Evolutionary conservation across 2,888 invertebrate genomes (phyloP), one percentile per base, ranked within the genome.

Genomic region (Agrochola litura): DNA sequence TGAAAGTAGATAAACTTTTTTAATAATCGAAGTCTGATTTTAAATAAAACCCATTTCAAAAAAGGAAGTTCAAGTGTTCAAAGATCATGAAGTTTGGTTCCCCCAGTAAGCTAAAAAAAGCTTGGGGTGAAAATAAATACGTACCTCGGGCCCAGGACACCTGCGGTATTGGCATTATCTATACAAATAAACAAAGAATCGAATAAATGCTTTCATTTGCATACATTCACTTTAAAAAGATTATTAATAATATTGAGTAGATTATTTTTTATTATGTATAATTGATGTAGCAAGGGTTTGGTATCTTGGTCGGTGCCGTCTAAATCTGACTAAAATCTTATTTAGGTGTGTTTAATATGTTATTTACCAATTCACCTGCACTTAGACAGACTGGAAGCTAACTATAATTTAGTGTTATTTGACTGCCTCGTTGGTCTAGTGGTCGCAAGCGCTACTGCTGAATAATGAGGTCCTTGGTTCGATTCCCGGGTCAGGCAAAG

Each of bases 91-190:
- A 63, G 58, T 54, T 72, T 46, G 19, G 56, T 71, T 54, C 43
- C 66, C 49, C 56, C 46, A 60, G 12, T 16, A 6, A 63, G 41
- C 43, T 22, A 37, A 58, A 69, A 76, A 82, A 72, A 41, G 1
- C 37, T 46, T 61, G 61, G 68, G 56, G 65, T 63, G 52, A 65
- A 76, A 70, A 77, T 66, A 63, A 63, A 73, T 58, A 69, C n/a
- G 56, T 54, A 30, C 37, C 37, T 9, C 14, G 6, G 30, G 2
- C 14, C 22, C 60, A 74, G 52, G 54, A 54, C 85, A 85, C 77
- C 82, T 83, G 82, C 82, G 54, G 56, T 83, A 83, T 82, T 72
- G 60, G 64, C 25, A 56, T 56, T 85, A 85, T 82, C 85, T 82
- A 22, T n/a, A 77, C 58, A 83, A 83, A 85, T 73, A 76, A 76